These are phyloP conservation scores for Dicerorhinus sumatrensis DNA, from an alignment of 2,113 vertebrate genomes.

Conservation along the genomic window DNA sequence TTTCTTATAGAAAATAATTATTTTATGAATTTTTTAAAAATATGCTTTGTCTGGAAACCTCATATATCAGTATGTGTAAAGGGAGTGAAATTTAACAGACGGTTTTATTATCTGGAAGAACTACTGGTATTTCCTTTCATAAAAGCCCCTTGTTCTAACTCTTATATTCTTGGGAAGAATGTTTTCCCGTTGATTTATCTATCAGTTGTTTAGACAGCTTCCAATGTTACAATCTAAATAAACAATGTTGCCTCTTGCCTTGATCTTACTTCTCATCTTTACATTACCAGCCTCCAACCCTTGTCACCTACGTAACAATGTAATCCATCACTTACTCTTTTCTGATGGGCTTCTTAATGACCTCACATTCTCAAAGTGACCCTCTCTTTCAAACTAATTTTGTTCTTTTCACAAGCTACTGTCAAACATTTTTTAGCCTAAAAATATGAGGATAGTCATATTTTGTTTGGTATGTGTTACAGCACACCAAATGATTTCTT, in stretches of 20 bases:
- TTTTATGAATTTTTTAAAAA: neutral
- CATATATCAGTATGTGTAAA: neutral
- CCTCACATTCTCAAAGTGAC: neutral
- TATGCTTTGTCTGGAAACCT: neutral
- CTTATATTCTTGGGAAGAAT: conserved; percentile 21
- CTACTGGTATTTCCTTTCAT: neutral
- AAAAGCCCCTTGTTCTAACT: neutral
- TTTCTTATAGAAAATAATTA: neutral
- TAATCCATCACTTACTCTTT: neutral
- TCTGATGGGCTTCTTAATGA: neutral
- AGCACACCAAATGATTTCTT: neutral
- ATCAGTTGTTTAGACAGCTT: conserved; percentile 30
- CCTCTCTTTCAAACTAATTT: neutral
- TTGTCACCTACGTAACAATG: neutral
- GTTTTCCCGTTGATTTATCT: conserved; percentile 35
- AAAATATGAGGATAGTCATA: neutral
- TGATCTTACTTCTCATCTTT: conserved; percentile 5
- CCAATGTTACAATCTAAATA: conserved; percentile 47
- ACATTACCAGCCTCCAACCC: neutral
- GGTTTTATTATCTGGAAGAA: conserved; percentile 6
- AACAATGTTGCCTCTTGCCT: neutral
- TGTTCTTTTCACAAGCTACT: neutral
- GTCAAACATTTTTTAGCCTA: neutral
- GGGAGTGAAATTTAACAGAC: neutral
- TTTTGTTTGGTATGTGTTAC: neutral